Evolutionary conservation across 2,113 vertebrate genomes (phyloP).

Genomic region (Petromus typicus): DNA sequence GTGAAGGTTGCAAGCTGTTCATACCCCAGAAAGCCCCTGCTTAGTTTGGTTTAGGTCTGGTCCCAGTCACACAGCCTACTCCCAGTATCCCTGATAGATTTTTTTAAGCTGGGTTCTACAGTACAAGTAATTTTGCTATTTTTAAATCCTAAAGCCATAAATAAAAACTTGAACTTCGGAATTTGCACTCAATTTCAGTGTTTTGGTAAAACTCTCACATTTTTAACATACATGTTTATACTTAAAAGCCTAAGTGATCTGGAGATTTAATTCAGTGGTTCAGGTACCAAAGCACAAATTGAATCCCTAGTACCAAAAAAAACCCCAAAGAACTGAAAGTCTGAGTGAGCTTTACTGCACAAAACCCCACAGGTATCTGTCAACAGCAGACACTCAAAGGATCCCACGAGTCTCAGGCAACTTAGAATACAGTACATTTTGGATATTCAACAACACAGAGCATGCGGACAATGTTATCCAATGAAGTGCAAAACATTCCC

Average conservation of each 20-base stretch:
- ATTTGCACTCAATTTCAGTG: neutral
- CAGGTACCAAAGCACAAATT: no score
- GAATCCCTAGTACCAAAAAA: no score
- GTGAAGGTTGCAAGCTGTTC: neutral
- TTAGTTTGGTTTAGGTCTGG: neutral
- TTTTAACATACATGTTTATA: conserved; percentile 20
- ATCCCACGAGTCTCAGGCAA: neutral
- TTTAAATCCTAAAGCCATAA: conserved; percentile 43
- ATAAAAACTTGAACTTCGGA: neutral
- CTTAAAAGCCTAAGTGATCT: neutral
- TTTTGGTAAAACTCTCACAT: conserved; percentile 15
- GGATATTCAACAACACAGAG: conserved; percentile 53
- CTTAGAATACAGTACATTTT: conserved; percentile 19
- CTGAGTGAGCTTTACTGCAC: neutral
- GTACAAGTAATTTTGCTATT: conserved; percentile 26
- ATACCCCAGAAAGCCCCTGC: neutral
- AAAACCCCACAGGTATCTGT: neutral
- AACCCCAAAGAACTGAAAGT: neutral
- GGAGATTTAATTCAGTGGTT: no score
- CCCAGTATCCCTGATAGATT: neutral
- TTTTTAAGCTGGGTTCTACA: conserved; percentile 8
- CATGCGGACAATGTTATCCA: conserved; percentile 62
- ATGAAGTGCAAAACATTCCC: conserved; percentile 79
- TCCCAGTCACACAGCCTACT: neutral
- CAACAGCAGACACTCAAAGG: neutral